Base-by-base conservation (phyloP, 2,797 vertebrate genomes). In the Schizopygopsis malacanthus region DNA sequence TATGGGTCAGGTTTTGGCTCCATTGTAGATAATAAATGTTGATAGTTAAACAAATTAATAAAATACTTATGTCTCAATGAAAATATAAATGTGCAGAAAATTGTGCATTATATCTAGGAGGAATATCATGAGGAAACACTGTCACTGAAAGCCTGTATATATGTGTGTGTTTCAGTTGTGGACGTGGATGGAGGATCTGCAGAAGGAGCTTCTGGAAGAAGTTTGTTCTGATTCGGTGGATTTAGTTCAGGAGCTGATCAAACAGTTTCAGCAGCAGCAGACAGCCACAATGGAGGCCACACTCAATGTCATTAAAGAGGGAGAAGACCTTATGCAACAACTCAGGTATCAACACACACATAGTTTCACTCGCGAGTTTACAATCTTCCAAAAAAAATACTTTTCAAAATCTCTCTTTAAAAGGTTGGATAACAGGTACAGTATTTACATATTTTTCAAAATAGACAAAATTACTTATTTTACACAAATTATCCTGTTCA, bases 121-220 rank as follows among this genome's bases (percentile, higher is more conserved):
- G 28, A 22, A 33, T n/a, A 20, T 56, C 20, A 71, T 1, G 1
- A 70, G 20, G 33, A 71, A 39, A 71, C 0, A 22, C 10, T 25
- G 4, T 63, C 11, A 4, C 52, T 65, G 12, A 25, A 81, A 25
- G 59, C 43, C 65, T 72, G 50, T 70, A 50, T 16, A 20, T 65
- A 4, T 76, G 4, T 78, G 37, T 61, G 73, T 83, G 47, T 70
- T 45, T 81, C 93, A 99, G 98, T 91, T 99, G 91, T 99, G 98
- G 98, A 98, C 97, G 59, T 99, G 98, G 98, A 98, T 99, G 98
- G 98, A 99, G 94, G 98, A 99, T 91, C 95, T 99, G 52, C 98
- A 99, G 95, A 99, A 99, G 93, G 98, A 99, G 94, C 95, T 99
- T 79, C 82, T 99, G 93, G 98, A 99, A 87, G 98, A 99, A 63